phyloP scores from a whole-genome alignment of 2,888 invertebrate genomes.

The Hanleya hanleyi region DNA sequence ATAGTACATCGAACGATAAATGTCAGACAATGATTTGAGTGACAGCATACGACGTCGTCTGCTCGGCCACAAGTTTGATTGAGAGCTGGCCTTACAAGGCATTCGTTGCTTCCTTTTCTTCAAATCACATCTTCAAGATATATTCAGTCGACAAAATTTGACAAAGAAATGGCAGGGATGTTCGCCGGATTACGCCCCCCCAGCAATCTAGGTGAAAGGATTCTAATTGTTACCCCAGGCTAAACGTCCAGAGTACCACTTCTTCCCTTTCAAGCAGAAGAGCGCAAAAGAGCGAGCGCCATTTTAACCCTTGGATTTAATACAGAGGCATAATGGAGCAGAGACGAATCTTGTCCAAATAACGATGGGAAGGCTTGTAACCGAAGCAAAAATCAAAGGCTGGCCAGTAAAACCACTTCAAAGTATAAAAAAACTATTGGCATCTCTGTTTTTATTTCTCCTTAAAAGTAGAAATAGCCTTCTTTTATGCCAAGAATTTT shows the following conservation, averaged over 20 bases:
- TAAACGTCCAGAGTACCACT: conserved; percentile 2
- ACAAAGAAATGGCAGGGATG: conserved; percentile 4
- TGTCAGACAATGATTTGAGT: neutral
- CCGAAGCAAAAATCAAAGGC: neutral
- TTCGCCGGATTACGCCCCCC: neutral
- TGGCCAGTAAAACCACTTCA: neutral
- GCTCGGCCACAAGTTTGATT: conserved; percentile 1
- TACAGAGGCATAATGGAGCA: neutral
- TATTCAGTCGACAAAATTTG: neutral
- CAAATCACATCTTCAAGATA: conserved; percentile 7
- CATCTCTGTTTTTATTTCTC: neutral
- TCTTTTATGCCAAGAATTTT: neutral
- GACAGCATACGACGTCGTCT: neutral
- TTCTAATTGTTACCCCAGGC: conserved; percentile 1
- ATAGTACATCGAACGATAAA: neutral
- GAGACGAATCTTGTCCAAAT: neutral
- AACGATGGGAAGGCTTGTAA: neutral
- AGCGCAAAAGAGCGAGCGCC: neutral
- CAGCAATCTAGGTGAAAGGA: neutral
- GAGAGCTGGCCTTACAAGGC: neutral
- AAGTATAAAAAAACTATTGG: neutral
- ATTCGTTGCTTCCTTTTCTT: neutral
- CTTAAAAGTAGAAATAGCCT: neutral
- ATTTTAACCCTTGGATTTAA: neutral
- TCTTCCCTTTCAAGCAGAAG: neutral